Conservation (phyloP, 2,797 vertebrate genomes). For the Pagetopsis macropterus region DNA sequence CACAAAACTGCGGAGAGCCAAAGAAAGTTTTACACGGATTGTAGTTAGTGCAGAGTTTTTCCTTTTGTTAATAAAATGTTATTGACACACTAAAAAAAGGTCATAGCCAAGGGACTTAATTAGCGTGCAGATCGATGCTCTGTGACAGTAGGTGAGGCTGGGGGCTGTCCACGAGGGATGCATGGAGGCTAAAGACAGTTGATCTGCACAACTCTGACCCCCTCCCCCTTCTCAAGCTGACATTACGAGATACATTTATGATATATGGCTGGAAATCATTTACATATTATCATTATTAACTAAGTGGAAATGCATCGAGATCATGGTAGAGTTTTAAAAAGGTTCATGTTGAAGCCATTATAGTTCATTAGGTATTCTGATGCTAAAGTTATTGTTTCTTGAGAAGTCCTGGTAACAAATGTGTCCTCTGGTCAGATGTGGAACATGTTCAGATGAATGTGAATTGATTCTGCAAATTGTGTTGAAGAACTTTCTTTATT, state of each 20-base stretch:
- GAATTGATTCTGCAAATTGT: neutral
- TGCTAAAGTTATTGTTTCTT: neutral
- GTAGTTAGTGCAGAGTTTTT: neutral
- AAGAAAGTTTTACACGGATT: neutral
- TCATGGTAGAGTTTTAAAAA: neutral
- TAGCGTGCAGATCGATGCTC: slow-evolving; percentile 57
- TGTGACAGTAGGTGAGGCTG: slow-evolving; percentile 55
- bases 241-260: neutral
- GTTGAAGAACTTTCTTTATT: too few species aligned
- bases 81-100: slow-evolving; percentile 3
- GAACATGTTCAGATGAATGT: neutral
- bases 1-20: neutral
- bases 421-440: neutral
- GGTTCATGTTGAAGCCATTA: neutral
- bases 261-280: slow-evolving; percentile 9
- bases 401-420: neutral
- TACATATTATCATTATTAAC: slow-evolving; percentile 8
- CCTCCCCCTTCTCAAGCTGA: neutral
- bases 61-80: slow-evolving; percentile 2
- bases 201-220: slow-evolving; percentile 19
- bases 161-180: slow-evolving; percentile 26
- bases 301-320: neutral
- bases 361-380: neutral
- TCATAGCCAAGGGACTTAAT: slow-evolving; percentile 51
- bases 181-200: slow-evolving; percentile 42